phyloP scores from a whole-genome alignment of 2,113 vertebrate species.

The Lepus americanus region DNA sequence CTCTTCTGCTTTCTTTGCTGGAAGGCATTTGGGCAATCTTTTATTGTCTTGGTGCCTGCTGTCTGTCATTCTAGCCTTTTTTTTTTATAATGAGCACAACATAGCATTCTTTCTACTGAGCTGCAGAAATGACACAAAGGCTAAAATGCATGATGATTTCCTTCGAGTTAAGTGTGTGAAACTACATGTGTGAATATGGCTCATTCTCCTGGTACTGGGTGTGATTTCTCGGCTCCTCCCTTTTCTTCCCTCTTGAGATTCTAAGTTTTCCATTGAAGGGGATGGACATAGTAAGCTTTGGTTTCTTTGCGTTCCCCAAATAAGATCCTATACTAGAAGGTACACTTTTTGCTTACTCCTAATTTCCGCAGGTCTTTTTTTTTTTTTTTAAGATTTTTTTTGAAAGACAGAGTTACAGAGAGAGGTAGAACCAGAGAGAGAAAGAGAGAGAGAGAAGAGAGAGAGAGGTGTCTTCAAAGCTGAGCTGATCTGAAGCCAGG shows the following conservation, averaged over 20 bases:
- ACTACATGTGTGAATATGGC: background rate
- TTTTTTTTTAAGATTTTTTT: too few relatives aligned
- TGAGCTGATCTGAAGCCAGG: too few relatives aligned
- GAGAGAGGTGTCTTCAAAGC: too few relatives aligned
- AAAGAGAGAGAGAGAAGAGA: too few relatives aligned
- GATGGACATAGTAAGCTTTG: background rate
- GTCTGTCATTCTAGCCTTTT: background rate
- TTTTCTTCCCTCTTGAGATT: background rate
- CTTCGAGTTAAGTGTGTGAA: background rate
- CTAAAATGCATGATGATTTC: background rate
- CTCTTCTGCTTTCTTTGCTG: background rate
- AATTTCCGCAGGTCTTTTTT: background rate
- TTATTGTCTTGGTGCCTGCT: background rate
- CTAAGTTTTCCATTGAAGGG: background rate
- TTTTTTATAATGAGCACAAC: conserved; percentile 34
- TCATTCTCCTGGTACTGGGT: background rate
- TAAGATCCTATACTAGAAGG: background rate
- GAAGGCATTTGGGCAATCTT: conserved; percentile 26
- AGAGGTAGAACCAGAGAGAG: too few relatives aligned
- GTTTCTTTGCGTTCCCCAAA: background rate
- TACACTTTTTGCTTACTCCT: background rate
- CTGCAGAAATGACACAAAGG: conserved; percentile 36
- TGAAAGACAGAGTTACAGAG: too few relatives aligned
- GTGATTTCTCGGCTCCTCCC: background rate
- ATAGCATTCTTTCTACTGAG: conserved; percentile 43